Evolutionary conservation across 37 sponge, comb jelly and placozoan genomes (phyloP), one percentile per base, ranked within the genome.

Genomic region (Ephydatia muelleri): DNA sequence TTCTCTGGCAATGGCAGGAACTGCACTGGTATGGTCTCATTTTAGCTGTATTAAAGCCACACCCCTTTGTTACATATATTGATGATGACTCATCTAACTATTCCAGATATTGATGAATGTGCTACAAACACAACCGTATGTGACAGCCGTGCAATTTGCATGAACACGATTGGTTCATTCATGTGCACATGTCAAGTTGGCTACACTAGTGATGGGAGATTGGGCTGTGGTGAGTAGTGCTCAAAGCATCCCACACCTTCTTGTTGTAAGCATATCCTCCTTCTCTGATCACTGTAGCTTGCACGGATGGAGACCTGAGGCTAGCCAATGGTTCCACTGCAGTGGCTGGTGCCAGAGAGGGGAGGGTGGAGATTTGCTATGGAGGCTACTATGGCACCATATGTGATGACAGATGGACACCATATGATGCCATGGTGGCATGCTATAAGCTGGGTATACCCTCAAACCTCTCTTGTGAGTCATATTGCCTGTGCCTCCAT

Each of bases 291-390:
- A 28, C 21, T 68, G 14, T 27, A 84, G 85, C 26, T 27, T 84
- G 85, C 30, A 77, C 27, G 43, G 38, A 84, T 76, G 85, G 85
- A 30, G 85, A 84, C 77, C 78, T 84, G 14, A 19, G 66, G 6
- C 29, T 84, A 70, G 70, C 38, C 43, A 84, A 84, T 68, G 85
- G 85, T 1, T 37, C 85, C 36, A 33, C 30, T 9, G 73, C 74
- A 14, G 64, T 48, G 25, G 26, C 77, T 4, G 68, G 36, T 66
- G 78, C 67, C 30, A 64, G 32, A 25, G 85, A 76, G 38, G 85
- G 85, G 30, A 76, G 85, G 77, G 85, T 84, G 38, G 85, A 84
- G 70, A 77, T 84, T 8, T 84, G 85, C 38, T 68, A 64, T 13
- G 34, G 39, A 1, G 49, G 70, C 30, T 9, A 0, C 29, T 84